These are phyloP conservation scores for Agrypnia vestita DNA, from an alignment of 1,140 invertebrate genomes.

Conservation along the genomic window DNA sequence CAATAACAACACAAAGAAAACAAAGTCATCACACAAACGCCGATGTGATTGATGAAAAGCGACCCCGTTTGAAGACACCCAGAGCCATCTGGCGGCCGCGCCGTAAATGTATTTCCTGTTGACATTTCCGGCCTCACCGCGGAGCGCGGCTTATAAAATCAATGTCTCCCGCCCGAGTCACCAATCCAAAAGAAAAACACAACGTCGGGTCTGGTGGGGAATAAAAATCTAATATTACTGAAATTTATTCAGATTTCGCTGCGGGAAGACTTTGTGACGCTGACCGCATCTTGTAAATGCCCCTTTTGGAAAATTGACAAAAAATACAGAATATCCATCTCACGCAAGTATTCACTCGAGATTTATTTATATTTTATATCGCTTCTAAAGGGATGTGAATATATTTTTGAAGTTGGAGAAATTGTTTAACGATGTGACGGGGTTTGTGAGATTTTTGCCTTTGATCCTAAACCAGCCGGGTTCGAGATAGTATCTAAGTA, in stretches of 20 bases:
- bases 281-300: conserved; percentile 18
- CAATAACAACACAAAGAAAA: too few relatives aligned
- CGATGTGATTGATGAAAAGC: conserved; percentile 5
- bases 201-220: conserved; percentile 8
- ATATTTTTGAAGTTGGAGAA: too few relatives aligned
- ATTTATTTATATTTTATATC: too few relatives aligned
- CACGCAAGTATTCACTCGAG: too few relatives aligned
- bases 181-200: conserved; percentile 29
- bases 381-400: too few relatives aligned
- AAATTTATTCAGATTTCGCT: conserved; percentile 23
- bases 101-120: conserved; percentile 17
- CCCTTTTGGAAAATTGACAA: not conserved
- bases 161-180: not conserved
- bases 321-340: too few relatives aligned
- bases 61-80: not conserved
- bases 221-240: conserved; percentile 31
- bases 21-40: not conserved
- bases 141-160: conserved; percentile 17
- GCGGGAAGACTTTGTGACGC: conserved; percentile 13
- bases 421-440: too few relatives aligned
- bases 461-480: too few relatives aligned
- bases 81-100: not conserved
- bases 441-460: too few relatives aligned
- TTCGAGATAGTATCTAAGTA: too few relatives aligned
- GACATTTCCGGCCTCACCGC: conserved; percentile 2